Base-by-base conservation (phyloP, 2,113 vertebrate genomes). In the Psittacula cyanocephala region DNA sequence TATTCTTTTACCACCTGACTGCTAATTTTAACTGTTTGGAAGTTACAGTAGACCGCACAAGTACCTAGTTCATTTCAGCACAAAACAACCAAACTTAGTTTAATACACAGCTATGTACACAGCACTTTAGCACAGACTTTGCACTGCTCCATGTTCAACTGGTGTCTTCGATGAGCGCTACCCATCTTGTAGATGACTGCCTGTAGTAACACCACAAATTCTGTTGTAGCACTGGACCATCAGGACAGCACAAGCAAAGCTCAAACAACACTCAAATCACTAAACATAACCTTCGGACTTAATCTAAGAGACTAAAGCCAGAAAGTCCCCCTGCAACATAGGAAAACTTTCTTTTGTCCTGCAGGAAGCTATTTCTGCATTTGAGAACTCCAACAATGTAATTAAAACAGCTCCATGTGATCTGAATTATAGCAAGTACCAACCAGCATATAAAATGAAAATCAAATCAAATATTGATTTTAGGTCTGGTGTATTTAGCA, bases 71-170 rank as follows among this genome's bases (percentile, higher is more conserved):
- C 8, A 77, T 55, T 74, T 74, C 46, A 79, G 33, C 41, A 70
- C 50, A 63, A 81, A 90, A 67, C 49, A 6, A 19, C 9, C 8
- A n/a, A 77, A 77, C 5, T 39, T 8, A 52, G n/a, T 44, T 46
- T 62, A 75, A 57, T 13, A 47, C 14, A 35, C 25, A 50, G 7
- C 5, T 60, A 9, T n/a, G 11, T 17, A 35, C 4, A 22, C 7
- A 65, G 24, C 0, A 0, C 29, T 74, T 59, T 52, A 57, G 43
- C 0, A 0, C 9, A 49, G 10, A 5, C 17, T 77, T 39, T 70
- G 41, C 33, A 78, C 11, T 50, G 60, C 10, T 65, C 29, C 6
- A 11, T 7, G 17, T 22, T 65, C 11, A 47, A 4, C 4, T 8
- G 8, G 8, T 41, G 17, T 5, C 59, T 64, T 39, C n/a, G 16